Base-by-base conservation (phyloP, 2,888 invertebrate species). In the Meganola albula region DNA sequence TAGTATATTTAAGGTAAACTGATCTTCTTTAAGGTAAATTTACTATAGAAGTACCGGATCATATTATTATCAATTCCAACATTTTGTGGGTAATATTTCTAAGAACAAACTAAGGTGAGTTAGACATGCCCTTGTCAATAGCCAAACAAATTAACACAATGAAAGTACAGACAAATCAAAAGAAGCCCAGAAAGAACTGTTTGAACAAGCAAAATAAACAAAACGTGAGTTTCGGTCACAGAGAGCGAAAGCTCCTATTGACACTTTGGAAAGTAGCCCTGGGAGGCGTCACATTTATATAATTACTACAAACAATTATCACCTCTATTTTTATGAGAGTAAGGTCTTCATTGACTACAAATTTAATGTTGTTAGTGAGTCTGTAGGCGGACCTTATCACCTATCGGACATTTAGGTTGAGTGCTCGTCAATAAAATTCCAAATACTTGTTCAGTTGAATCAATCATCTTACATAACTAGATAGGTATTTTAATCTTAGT, bases 171-270 rank as follows among this genome's bases (percentile, higher is more conserved):
- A 53, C 53, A 58, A 57, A 57, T 59, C 54, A 54, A 58, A 59
- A 56, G 44, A 53, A 58, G 46, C 52, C 33, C 47, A 59, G 40
- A 67, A 72, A 65, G 69, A 74, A 66, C 68, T 61, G 68, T 70
- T 64, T 61, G 72, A 82, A 80, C 58, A 69, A 63, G 59, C 73
- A 73, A 74, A 77, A 70, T 66, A 78, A 80, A 82, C 64, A 78
- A 69, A 70, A 65, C 64, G 51, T 53, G 40, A 56, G 64, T 64
- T 67, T 69, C 72, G 75, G 77, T 71, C 77, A 77, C 68, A 70
- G 82, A 83, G 78, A 84, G 83, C 83, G 84, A 84, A 84, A 84
- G 83, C 80, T 77, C 68, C 66, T 79, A 78, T 83, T 82, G 82
- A 83, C 82, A 77, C 67, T 78, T 74, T 83, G 72, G 84, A 84